Conservation (phyloP, 2,888 invertebrate species). For the Noctuana brunneofusca region DNA sequence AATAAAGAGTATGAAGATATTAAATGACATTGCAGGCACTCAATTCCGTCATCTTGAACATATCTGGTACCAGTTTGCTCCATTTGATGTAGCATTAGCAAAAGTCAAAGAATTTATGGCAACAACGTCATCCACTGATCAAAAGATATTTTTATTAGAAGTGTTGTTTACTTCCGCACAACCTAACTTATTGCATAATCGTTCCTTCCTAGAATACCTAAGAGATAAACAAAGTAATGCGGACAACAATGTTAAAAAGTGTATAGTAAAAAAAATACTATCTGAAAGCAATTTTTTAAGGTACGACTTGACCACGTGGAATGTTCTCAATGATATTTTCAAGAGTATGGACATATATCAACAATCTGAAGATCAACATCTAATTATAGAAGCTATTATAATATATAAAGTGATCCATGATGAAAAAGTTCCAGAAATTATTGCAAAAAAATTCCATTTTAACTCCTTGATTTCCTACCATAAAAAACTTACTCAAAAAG, state of each 20-base stretch:
- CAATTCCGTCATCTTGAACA: conserved; percentile 37
- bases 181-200: conserved; percentile 46
- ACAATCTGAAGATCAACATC: conserved; percentile 38
- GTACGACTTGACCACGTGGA: conserved; percentile 55
- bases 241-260: conserved; percentile 40
- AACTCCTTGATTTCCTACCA: conserved; percentile 47
- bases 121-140: conserved; percentile 48
- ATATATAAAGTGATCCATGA: conserved; percentile 50
- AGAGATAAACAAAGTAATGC: conserved; percentile 52
- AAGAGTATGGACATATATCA: conserved; percentile 49
- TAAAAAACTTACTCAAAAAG: conserved; percentile 46
- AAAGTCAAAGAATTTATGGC: conserved; percentile 56
- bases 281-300: conserved; percentile 44
- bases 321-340: conserved; percentile 52
- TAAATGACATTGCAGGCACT: conserved; percentile 36
- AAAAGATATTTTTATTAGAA: conserved; percentile 49
- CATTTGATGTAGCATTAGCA: conserved; percentile 57
- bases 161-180: conserved; percentile 50
- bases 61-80: conserved; percentile 58
- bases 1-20: conserved; percentile 41
- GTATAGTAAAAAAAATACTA: conserved; percentile 50
- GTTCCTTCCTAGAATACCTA: conserved; percentile 52
- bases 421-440: conserved; percentile 50
- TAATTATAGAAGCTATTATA: conserved; percentile 50
- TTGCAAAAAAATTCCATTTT: conserved; percentile 51